A percentile compares a stretch with the other conserved stretches of the same genome.
phyloP scores from a whole-genome alignment of 2,888 invertebrate species.

The Yponomeuta malinellus region DNA sequence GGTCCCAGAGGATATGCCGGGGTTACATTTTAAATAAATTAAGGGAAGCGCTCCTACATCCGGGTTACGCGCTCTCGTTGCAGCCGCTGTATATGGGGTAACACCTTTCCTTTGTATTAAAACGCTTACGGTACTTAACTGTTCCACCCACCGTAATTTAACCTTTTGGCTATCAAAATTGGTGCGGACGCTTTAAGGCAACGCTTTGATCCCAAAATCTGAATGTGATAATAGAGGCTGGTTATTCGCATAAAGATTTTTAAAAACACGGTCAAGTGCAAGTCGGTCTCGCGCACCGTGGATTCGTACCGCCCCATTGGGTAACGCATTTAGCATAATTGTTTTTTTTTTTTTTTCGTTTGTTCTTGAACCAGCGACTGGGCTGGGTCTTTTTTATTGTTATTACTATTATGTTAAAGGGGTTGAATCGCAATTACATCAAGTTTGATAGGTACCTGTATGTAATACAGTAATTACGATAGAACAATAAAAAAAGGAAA shows the following conservation, averaged over 20 bases:
- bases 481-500: too few relatives aligned
- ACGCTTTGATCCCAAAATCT: constrained; percentile 1
- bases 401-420: too few relatives aligned
- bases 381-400: too few relatives aligned
- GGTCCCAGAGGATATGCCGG: not conserved
- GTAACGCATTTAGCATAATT: too few relatives aligned
- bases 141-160: not conserved
- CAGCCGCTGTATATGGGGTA: not conserved
- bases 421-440: too few relatives aligned
- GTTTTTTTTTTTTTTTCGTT: too few relatives aligned
- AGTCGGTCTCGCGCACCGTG: too few relatives aligned
- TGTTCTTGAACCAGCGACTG: too few relatives aligned
- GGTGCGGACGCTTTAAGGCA: not conserved
- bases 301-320: too few relatives aligned
- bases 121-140: not conserved
- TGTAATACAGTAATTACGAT: too few relatives aligned
- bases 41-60: not conserved
- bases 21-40: constrained; percentile 2
- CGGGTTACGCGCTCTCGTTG: not conserved
- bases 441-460: too few relatives aligned
- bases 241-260: not conserved
- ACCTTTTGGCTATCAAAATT: constrained; percentile 1
- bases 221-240: not conserved
- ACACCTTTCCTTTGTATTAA: constrained; percentile 1
- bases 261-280: not conserved